Evolutionary conservation across 2,797 vertebrate species (phyloP), one percentile per base, ranked within the genome.

Genomic region (Pelodytes ibericus): DNA sequence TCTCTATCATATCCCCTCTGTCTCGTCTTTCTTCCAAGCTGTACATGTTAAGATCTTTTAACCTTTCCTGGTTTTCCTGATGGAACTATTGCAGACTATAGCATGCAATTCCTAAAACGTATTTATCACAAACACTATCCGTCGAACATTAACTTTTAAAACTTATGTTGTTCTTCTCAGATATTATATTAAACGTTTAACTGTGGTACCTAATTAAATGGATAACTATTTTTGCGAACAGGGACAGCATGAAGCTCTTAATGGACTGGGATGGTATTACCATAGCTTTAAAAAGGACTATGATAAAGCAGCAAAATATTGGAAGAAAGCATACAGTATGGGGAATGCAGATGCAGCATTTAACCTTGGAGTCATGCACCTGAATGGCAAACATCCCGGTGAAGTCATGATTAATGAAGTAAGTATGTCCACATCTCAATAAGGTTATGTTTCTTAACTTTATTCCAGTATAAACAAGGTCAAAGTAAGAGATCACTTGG

Each of bases 251-350:
- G 91, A 92, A 16, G 96, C 96, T 30, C 86, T 98, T 86, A 99
- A 97, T 56, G 95, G 93, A 62, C 81, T 97, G 56, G 96, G 96
- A 63, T 98, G 95, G 96, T 97, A 97, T 86, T 94, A 96, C 81
- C 91, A 94, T 85, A 88, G 83, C 33, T 87, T 93, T 49, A 90
- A 87, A 72, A 91, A 88, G 64, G 92, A 97, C 82, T 89, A 91
- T 75, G 84, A 31, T 64, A 93, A 86, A 62, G 96, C 95, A 0
- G 82, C 89, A 0, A 83, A 88, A 60, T 95, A 94, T 82, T 99
- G 94, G 87, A 82, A 94, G 75, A 83, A 90, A 85, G 96, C 95
- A 0, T 94, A 95, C 67, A 87, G 90, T 26, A 77, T 94, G 49
- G 95, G 95, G 39, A 98, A 93, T 77, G 84, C 83, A 0, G 95